Base-by-base conservation (phyloP, 2,888 invertebrate species). In the Agriopis marginaria region DNA sequence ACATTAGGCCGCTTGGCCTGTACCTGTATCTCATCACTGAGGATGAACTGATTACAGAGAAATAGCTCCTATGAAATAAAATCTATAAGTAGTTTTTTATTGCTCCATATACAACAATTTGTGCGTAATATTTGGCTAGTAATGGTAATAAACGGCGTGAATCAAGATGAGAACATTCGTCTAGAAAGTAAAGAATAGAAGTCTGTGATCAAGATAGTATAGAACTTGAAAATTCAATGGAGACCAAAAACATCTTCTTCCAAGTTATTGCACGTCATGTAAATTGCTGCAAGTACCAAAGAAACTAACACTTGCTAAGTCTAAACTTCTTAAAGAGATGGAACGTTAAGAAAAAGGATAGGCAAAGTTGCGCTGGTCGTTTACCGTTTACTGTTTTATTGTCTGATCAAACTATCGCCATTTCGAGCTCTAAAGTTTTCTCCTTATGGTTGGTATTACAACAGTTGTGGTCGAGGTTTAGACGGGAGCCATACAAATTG, bases 401-500 rank as follows among this genome's bases (percentile, higher is more conserved):
- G 85, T 78, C 76, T 68, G 55, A 70, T 77, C 62, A 4, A 40
- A 12, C 12, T 32, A 40, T n/a, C 0, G 3, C 54, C 10, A 66
- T 44, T 66, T 66, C 44, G 59, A 44, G 6, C 54, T 39, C 39
- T 70, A 50, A 32, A 8, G 0, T 10, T 14, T 3, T 4, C 0
- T 1, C 0, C 70, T 79, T 87, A 90, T 83, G 86, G 88, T 87
- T 72, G 83, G 78, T 76, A 85, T 84, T 89, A 75, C 81, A 78
- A 75, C 76, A 79, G 76, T 77, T 74, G 75, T 53, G 62, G 67
- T 76, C 67, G 76, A 75, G 78, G 80, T 81, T 62, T 79, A 76
- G 83, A 81, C 81, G 82, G 86, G 84, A 88, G 87, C 89, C 81
- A 86, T 89, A 92, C 91, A 92, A 90, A 92, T 92, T 90, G 87